Evolutionary conservation across 2,888 invertebrate species (phyloP), one percentile per base, ranked within the genome.

Genomic region (Sepioteuthis lessoniana): DNA sequence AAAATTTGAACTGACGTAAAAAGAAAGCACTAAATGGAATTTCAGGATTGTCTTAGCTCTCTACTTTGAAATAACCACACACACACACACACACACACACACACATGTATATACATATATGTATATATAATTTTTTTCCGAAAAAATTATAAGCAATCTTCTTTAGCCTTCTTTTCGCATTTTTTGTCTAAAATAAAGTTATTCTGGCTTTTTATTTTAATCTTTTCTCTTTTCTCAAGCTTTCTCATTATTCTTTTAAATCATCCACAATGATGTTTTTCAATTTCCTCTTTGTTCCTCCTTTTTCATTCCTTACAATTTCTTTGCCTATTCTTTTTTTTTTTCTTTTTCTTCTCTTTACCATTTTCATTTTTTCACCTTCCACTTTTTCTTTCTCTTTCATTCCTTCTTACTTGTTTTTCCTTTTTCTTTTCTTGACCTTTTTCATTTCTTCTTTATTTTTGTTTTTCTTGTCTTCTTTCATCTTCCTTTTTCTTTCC

Each of bases 11-110:
- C 76, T 76, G 76, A 76, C n/a, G 16, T 76, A 76, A 76, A 76
- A 76, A 76, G n/a, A n/a, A 76, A 76, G 76, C 76, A 76, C n/a
- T 76, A 76, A 76, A 76, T 76, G 76, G 76, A 76, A 76, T 76
- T 76, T 76, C n/a, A 76, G 76, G 76, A 76, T 76, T 76, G 35
- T 76, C 76, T 31, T 76, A 76, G n/a, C 76, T 76, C 31, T 76
- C n/a, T 76, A 76, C 25, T 76, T 76, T 76, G 2, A 76, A 76
- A 76, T 76, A 76, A 76, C 35, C n/a, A 76, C n/a, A 76, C 1
- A 35, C 13, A 19, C 16, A 76, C 16, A 76, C 16, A 76, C n/a
- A 76, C 16, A 76, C n/a, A 76, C n/a, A 76, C n/a, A 76, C n/a
- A 76, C n/a, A 76, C 16, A 60, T 60, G 31, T 60, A 60, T 31